Evolutionary conservation across 2,888 invertebrate genomes (phyloP).

Genomic region (Acleris cristana): DNA sequence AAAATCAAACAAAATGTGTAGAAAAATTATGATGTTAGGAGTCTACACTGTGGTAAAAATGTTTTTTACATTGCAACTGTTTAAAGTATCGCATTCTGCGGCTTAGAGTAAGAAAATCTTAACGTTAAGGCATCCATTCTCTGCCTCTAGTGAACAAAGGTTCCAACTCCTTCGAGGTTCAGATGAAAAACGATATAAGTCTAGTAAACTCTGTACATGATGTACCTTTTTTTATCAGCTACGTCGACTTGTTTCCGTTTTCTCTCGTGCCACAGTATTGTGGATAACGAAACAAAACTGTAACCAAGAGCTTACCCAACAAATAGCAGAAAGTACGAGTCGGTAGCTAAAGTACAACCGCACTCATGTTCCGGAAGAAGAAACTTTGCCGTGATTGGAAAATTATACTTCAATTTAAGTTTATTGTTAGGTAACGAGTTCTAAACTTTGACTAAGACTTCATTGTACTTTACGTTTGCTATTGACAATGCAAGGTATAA

Average conservation of each 20-base stretch:
- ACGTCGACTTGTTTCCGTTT: too few relatives aligned
- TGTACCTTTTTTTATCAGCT: too few relatives aligned
- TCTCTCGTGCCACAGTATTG: not conserved
- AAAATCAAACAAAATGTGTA: not conserved
- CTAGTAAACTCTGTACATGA: too few relatives aligned
- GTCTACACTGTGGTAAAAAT: not conserved
- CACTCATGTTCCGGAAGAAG: conserved; percentile 37
- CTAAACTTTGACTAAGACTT: conserved; percentile 37
- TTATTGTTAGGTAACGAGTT: conserved; percentile 42
- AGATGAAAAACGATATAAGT: too few relatives aligned
- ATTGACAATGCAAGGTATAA: not conserved
- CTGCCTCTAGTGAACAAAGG: too few relatives aligned
- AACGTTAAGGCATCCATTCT: not conserved
- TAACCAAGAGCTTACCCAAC: not conserved
- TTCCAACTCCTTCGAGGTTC: too few relatives aligned
- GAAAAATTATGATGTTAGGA: not conserved
- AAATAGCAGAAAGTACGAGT: not conserved
- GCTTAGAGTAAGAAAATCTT: not conserved
- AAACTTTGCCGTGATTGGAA: conserved; percentile 31
- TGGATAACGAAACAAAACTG: not conserved
- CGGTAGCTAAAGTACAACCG: conserved; percentile 3
- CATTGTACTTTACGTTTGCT: conserved; percentile 44
- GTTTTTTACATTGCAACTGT: not conserved
- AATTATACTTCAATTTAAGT: conserved; percentile 51
- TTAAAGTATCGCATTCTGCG: not conserved